phyloP scores from a whole-genome alignment of 2,113 vertebrate species.

The Enhydra lutris region DNA sequence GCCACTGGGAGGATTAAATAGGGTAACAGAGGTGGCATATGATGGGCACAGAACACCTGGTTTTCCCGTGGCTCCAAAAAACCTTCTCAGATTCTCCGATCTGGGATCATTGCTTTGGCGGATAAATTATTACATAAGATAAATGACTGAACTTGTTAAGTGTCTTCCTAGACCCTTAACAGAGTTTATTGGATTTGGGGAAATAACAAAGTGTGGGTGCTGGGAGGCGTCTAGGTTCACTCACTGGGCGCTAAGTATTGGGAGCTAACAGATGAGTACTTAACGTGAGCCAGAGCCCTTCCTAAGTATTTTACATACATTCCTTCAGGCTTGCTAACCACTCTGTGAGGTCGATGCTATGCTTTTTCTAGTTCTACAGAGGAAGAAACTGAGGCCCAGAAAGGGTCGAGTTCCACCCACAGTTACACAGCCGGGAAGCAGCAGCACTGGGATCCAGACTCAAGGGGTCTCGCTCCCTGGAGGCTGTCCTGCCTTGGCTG shows the following conservation, averaged over 20 bases:
- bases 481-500: background rate
- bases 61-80: background rate
- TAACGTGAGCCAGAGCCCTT: too few species aligned
- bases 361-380: background rate
- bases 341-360: background rate
- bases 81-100: background rate
- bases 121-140: background rate
- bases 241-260: accelerated
- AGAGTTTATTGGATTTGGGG: background rate
- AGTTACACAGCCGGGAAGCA: background rate
- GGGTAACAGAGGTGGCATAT: accelerated
- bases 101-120: background rate
- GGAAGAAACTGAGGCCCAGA: background rate
- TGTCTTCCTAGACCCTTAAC: background rate
- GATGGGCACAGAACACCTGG: accelerated
- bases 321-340: background rate
- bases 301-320: background rate
- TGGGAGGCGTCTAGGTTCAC: background rate
- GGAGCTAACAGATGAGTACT: background rate
- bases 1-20: background rate
- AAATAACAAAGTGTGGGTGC: background rate
- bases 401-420: accelerated
- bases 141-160: background rate
- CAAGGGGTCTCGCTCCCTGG: accelerated
- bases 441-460: background rate